Evolutionary conservation across 1,140 invertebrate genomes (phyloP), one percentile per base, ranked within the genome.

Genomic region (Hyles euphorbiae): DNA sequence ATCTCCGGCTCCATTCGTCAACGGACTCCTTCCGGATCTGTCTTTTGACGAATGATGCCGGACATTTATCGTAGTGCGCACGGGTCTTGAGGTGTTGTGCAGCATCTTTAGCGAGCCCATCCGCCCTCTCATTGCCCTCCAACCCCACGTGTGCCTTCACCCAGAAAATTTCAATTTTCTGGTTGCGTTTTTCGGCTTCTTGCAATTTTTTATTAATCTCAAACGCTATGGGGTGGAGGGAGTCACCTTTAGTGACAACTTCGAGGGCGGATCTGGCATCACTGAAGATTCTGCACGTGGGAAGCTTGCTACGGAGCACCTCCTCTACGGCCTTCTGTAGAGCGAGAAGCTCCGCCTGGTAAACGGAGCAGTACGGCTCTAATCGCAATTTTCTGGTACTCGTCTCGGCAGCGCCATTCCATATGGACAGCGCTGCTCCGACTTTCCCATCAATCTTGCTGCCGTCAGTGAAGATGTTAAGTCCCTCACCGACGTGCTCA

Each of bases 201-300:
- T 22, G 22, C 22, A 22, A 1, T 22, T 22, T 22, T 22, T 22
- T 22, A 22, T 22, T 22, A 22, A 22, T 2, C 2, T 22, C 22
- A 22, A 22, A 22, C 22, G 22, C 22, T 22, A 22, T 22, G 22
- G 22, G 22, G 22, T 22, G 22, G 22, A 22, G 22, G 22, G 22
- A 22, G 2, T 22, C 22, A 22, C 22, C 22, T 22, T 12, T 32
- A 40, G 22, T 22, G 12, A 67, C 12, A 1, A 64, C 54, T 11
- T 63, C 54, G 0, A 69, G 64, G 3, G 67, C 63, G 8, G 67
- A 55, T 47, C 52, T 65, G 1, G 69, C 68, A 53, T 72, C 63
- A 49, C 66, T 65, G 34, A 36, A 51, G 8, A 71, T 56, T 2
- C 6, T 12, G 46, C 22, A 5, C 10, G 46, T 12, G n/a, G 5